phyloP scores from a whole-genome alignment of 2,113 vertebrate species.

The Centropus unirufus region DNA sequence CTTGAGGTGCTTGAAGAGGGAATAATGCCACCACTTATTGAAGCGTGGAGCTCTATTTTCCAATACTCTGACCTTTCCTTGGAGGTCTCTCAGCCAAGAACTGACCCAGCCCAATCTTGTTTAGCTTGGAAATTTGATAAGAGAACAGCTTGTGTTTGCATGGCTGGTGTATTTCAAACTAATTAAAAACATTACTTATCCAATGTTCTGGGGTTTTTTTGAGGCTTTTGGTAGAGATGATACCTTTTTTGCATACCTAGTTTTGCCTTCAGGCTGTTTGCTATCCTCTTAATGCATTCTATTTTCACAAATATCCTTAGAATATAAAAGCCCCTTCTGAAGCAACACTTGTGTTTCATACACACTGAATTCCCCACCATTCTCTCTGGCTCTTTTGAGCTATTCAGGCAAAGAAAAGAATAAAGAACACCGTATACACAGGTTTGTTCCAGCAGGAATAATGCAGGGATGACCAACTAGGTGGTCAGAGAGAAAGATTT shows the following conservation, averaged over 20 bases:
- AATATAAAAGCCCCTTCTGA: background rate
- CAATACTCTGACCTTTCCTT: background rate
- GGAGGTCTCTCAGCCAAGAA: background rate
- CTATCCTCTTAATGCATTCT: background rate
- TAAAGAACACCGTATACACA: background rate
- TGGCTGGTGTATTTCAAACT: slow-evolving; percentile 3
- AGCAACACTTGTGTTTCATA: background rate
- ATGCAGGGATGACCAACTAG: background rate
- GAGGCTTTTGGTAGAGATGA: background rate
- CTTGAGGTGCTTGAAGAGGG: background rate
- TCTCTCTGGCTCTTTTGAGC: background rate
- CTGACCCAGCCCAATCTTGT: background rate
- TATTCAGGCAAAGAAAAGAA: background rate
- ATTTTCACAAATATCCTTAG: slow-evolving; percentile 4
- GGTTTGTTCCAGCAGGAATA: background rate
- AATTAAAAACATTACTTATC: slow-evolving; percentile 49
- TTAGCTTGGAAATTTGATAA: slow-evolving; percentile 7
- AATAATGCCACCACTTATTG: background rate
- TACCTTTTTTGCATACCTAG: slow-evolving; percentile 33
- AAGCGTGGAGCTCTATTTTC: background rate
- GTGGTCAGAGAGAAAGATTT: background rate
- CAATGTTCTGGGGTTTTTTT: background rate
- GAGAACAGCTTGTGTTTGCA: background rate
- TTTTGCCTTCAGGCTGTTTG: slow-evolving; percentile 49
- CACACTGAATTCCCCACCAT: background rate